Evolutionary conservation across 2,797 vertebrate species (phyloP).

Genomic region (Tympanoctomys barrerae): DNA sequence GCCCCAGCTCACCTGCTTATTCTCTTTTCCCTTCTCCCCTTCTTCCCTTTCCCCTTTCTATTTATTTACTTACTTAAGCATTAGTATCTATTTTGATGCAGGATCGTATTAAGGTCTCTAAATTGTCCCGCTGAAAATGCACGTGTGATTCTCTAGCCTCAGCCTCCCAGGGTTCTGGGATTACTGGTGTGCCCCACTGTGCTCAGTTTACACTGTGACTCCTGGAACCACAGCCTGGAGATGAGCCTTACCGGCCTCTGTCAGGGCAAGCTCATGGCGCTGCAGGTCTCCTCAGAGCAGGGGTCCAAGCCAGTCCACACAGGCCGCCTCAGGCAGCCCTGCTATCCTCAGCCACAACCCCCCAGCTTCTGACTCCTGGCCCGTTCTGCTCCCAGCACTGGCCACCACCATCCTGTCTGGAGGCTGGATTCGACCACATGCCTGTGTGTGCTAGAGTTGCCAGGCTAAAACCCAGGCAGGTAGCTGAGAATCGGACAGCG

Average conservation of each 20-base stretch:
- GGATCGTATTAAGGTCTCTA: not conserved
- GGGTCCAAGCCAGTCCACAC: not conserved
- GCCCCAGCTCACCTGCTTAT: not conserved
- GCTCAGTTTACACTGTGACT: not conserved
- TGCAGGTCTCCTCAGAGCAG: not conserved
- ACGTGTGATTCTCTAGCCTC: not conserved
- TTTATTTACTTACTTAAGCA: not conserved
- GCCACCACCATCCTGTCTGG: not conserved
- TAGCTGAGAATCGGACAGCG: not conserved
- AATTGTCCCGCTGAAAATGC: not conserved
- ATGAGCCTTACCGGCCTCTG: not conserved
- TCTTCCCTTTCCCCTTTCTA: not conserved
- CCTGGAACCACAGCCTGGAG: not conserved
- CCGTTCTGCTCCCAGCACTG: not conserved
- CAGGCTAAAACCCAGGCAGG: too few relatives aligned
- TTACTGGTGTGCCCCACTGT: not conserved
- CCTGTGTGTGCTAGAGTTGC: too few relatives aligned
- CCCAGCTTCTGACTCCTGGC: not conserved
- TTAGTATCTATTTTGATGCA: not conserved
- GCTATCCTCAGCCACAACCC: not conserved
- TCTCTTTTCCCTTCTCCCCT: not conserved
- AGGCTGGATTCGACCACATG: not conserved
- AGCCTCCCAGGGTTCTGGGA: not conserved
- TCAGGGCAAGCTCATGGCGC: not conserved
- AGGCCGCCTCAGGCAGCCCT: too few relatives aligned